These are phyloP conservation scores for Epirrhoe alternata DNA, from an alignment of 2,888 invertebrate species.

Conservation along the genomic window DNA sequence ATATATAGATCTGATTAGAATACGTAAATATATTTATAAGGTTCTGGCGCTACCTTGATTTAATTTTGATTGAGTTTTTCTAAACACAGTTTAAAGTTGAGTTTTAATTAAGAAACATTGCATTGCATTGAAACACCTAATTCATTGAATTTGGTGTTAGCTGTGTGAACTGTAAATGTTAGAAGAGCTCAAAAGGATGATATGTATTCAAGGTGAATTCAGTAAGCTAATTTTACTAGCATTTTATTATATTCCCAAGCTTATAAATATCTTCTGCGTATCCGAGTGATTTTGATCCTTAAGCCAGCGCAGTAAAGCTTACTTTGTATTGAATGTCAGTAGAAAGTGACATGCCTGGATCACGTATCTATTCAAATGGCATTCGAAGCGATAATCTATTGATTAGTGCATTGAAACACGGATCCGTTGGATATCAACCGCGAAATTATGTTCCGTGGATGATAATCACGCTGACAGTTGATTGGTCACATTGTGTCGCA, in stretches of 20 bases:
- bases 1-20: no score
- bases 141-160: no score
- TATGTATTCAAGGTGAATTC: no score
- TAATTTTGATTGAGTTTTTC: no score
- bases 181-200: no score
- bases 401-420: slow-evolving; percentile 55
- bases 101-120: no score
- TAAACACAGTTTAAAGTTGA: no score
- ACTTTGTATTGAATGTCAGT: not conserved
- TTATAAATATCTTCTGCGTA: not conserved
- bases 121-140: no score
- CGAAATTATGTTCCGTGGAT: slow-evolving; percentile 68
- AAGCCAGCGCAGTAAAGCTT: slow-evolving; percentile 1
- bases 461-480: slow-evolving; percentile 63
- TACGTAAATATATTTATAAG: no score
- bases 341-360: slow-evolving; percentile 2
- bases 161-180: no score
- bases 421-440: slow-evolving; percentile 57
- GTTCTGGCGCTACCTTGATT: no score
- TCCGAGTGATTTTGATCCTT: not conserved
- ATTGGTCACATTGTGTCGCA: slow-evolving; percentile 58
- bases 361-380: slow-evolving; percentile 25
- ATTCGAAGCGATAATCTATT: slow-evolving; percentile 59
- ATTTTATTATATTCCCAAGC: not conserved
- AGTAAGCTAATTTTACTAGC: not conserved